A percentile compares a stretch with the other conserved stretches of the same genome.
These are phyloP conservation scores for Taenioides sp. DNA, from an alignment of 2,797 vertebrate species.

Conservation along the genomic window DNA sequence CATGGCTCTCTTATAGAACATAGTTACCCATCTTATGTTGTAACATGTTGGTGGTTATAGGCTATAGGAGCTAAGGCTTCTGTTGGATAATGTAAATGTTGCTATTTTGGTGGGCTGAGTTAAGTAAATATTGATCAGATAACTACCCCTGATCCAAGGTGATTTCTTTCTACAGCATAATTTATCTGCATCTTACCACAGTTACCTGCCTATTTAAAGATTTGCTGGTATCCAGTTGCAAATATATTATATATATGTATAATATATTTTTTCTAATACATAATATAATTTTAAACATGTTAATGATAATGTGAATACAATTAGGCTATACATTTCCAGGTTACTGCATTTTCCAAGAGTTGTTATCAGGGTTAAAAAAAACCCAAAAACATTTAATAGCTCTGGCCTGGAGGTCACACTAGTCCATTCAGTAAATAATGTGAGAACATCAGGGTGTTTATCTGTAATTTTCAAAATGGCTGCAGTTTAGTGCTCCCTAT, in stretches of 20 bases:
- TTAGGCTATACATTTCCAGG: background rate
- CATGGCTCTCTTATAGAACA: background rate
- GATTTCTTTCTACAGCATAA: too few species aligned
- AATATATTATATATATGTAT: too few species aligned
- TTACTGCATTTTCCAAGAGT: background rate
- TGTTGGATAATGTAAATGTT: too few species aligned
- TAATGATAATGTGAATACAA: background rate
- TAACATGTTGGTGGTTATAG: background rate
- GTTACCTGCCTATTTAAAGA: too few species aligned
- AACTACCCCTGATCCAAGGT: too few species aligned
- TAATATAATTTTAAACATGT: background rate
- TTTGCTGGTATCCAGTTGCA: too few species aligned
- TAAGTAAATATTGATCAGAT: too few species aligned
- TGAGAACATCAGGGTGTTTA: slow-evolving; percentile 11
- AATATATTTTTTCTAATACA: background rate
- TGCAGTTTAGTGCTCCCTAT: slow-evolving; percentile 24
- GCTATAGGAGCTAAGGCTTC: too few species aligned
- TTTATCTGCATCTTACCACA: too few species aligned
- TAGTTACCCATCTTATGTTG: background rate
- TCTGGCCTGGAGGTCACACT: background rate
- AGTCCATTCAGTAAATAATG: background rate
- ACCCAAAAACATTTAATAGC: background rate
- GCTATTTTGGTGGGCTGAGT: too few species aligned
- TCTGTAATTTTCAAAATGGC: slow-evolving; percentile 30
- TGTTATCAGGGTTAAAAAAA: background rate